Evolutionary conservation across 1,140 invertebrate species (phyloP).

Genomic region (Philotrypesis tridentata): DNA sequence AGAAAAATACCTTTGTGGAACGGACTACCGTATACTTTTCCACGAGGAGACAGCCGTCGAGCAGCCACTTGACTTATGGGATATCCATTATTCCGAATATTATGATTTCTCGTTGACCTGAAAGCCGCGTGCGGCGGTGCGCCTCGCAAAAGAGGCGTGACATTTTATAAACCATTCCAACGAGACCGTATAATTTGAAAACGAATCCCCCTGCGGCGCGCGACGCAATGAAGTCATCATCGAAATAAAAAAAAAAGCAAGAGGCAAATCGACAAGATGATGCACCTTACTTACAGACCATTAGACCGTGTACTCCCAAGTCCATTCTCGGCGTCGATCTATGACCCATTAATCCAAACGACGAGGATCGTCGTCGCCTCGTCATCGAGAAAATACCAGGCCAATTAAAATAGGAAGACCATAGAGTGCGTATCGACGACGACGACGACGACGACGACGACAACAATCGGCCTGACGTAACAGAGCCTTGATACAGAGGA

Average conservation of each 20-base stretch:
- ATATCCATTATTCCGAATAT: no score
- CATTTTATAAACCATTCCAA: no score
- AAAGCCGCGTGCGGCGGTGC: no score
- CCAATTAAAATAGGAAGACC: slow-evolving; percentile 1
- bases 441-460: no score
- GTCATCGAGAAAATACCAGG: not conserved
- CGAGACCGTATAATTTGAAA: no score
- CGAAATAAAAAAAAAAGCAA: not conserved
- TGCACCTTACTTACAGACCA: not conserved
- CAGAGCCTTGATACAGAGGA: slow-evolving; percentile 20
- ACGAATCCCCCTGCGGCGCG: no score
- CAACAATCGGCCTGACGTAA: slow-evolving; percentile 2
- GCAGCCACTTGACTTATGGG: no score
- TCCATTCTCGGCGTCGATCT: not conserved
- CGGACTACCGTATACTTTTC: not conserved
- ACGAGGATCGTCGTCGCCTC: not conserved
- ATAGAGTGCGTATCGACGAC: not conserved
- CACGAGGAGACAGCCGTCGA: no score
- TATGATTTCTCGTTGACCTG: no score
- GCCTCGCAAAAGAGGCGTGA: no score
- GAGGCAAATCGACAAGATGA: not conserved
- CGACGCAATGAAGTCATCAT: not conserved
- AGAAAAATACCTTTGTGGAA: not conserved
- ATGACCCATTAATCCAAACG: not conserved
- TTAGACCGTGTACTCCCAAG: no score